phyloP scores from a whole-genome alignment of 2,888 invertebrate genomes.

The Agonopterix arenella region DNA sequence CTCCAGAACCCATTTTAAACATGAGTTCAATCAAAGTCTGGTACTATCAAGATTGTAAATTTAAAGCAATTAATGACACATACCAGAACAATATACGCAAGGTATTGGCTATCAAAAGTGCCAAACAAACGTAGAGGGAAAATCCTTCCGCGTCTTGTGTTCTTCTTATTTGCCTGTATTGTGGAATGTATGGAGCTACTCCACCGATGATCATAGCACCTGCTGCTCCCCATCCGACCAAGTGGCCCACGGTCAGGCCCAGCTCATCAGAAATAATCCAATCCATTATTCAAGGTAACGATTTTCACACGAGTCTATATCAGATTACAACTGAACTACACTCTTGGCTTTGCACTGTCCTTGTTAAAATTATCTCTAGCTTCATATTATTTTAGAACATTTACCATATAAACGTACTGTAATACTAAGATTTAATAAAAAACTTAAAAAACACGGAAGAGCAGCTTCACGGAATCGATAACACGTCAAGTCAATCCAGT shows the following conservation, averaged over 20 bases:
- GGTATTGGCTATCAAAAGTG: slow-evolving; percentile 96
- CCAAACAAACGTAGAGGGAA: slow-evolving; percentile 96
- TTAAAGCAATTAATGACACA: slow-evolving; percentile 38
- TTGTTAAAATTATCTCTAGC: neutral
- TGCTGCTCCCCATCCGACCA: slow-evolving; percentile 88
- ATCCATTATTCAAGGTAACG: slow-evolving; percentile 73
- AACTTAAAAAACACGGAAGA: too few relatives aligned
- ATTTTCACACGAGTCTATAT: slow-evolving; percentile 5
- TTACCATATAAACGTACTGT: neutral
- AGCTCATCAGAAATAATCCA: slow-evolving; percentile 87
- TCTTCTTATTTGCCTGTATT: slow-evolving; percentile 93
- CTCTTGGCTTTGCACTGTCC: neutral
- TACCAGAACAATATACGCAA: slow-evolving; percentile 99
- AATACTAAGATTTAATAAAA: neutral
- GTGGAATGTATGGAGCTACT: slow-evolving; percentile 96
- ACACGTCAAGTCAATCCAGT: too few relatives aligned
- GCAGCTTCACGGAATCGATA: too few relatives aligned
- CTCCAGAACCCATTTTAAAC: too few relatives aligned
- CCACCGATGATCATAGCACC: slow-evolving; percentile 97
- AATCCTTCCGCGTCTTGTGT: slow-evolving; percentile 98
- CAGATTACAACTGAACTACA: slow-evolving; percentile 3
- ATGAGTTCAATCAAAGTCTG: too few relatives aligned
- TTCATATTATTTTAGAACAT: slow-evolving; percentile 8
- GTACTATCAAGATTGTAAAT: too few relatives aligned
- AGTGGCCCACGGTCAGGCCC: slow-evolving; percentile 84